Evolutionary conservation across 2,888 invertebrate genomes (phyloP).

Genomic region (Frankliniella fusca): DNA sequence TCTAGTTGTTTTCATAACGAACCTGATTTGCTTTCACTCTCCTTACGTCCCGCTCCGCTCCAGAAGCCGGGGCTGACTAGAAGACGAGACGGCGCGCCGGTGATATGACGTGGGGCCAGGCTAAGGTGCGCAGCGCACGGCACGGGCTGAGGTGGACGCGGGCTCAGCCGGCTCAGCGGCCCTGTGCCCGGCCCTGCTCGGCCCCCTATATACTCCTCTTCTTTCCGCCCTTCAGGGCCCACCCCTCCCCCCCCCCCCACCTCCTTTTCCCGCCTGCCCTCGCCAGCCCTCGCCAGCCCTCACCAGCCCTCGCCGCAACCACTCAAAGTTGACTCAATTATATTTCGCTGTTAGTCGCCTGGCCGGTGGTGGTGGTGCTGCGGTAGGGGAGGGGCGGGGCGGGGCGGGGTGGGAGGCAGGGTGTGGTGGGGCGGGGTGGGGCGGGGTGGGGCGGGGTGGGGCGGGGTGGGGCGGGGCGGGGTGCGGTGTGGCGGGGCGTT

Average conservation of each 20-base stretch:
- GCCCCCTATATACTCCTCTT: background rate
- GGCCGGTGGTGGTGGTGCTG: background rate
- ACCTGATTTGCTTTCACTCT: too few relatives aligned
- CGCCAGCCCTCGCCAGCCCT: background rate
- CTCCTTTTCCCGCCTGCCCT: background rate
- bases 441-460: too few relatives aligned
- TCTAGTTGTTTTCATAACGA: too few relatives aligned
- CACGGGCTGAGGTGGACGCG: background rate
- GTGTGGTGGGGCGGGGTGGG: too few relatives aligned
- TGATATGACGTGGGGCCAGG: background rate
- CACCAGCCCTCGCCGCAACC: background rate
- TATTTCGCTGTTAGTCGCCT: constrained; percentile 12
- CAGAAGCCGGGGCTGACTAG: too few relatives aligned
- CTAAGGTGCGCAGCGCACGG: background rate
- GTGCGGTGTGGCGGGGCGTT: too few relatives aligned
- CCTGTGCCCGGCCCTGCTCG: too few relatives aligned
- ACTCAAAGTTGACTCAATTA: constrained; percentile 26
- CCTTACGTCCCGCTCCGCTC: too few relatives aligned
- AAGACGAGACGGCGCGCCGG: background rate
- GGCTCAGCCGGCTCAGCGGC: background rate
- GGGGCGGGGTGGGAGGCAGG: too few relatives aligned
- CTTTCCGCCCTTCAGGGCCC: background rate
- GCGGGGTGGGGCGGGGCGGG: too few relatives aligned
- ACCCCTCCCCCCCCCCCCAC: background rate
- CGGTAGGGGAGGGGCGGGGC: too few relatives aligned